These are phyloP conservation scores for Linepithema humile DNA, from an alignment of 1,140 invertebrate species.

Conservation along the genomic window DNA sequence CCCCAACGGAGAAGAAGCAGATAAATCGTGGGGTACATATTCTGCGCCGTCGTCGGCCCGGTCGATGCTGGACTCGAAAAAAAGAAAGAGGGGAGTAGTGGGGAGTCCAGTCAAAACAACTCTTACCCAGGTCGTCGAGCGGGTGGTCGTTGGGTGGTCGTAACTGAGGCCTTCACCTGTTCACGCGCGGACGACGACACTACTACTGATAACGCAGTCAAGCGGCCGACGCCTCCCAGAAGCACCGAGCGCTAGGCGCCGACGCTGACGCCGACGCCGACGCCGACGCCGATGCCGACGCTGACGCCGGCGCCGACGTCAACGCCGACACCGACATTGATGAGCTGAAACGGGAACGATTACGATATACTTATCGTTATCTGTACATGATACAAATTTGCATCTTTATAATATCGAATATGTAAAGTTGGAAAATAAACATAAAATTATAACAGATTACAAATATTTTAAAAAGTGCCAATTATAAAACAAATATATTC, in stretches of 20 bases:
- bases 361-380: conserved; percentile 21
- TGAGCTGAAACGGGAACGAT: background rate
- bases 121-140: conserved; percentile 52
- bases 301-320: background rate
- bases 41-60: conserved; percentile 3
- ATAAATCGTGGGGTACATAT: conserved; percentile 29
- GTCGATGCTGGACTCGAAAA: conserved; percentile 32
- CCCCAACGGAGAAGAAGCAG: background rate
- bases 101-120: conserved; percentile 49
- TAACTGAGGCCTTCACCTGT: conserved; percentile 40
- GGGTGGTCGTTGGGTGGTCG: conserved; percentile 14
- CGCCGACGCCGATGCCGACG: background rate
- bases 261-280: conserved; percentile 18
- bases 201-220: conserved; percentile 56
- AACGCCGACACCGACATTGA: background rate
- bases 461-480: too few relatives aligned
- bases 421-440: too few relatives aligned
- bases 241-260: conserved; percentile 34
- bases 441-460: too few relatives aligned
- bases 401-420: conserved; percentile 11
- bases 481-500: too few relatives aligned
- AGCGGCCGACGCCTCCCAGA: conserved; percentile 49
- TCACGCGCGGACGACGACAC: conserved; percentile 51
- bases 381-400: conserved; percentile 27
- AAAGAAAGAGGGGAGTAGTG: background rate